Conservation (phyloP, 2,797 vertebrate species). For the Heterohyrax brucei region DNA sequence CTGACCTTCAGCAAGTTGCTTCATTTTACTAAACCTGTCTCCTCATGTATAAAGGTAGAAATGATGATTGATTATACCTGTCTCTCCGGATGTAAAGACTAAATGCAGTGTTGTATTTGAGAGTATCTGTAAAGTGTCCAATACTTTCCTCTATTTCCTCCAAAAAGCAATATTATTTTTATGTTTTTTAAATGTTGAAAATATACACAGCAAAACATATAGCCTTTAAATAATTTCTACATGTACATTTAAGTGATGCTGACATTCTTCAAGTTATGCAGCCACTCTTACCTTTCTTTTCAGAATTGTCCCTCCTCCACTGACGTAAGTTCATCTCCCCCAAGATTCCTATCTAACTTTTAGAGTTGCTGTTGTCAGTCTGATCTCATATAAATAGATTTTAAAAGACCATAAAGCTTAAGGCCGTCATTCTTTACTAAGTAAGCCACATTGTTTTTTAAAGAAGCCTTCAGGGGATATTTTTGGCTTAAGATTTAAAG, state of each 20-base stretch:
- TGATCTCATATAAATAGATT: neutral
- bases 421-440: neutral
- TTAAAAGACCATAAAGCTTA: neutral
- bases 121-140: neutral
- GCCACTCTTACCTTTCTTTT: neutral
- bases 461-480: neutral
- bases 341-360: neutral
- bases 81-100: neutral
- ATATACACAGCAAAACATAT: neutral
- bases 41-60: neutral
- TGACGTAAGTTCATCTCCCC: neutral
- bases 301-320: neutral
- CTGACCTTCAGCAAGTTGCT: neutral
- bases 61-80: neutral
- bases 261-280: neutral
- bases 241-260: neutral
- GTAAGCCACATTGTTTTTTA: neutral
- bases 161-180: neutral
- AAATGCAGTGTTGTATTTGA: neutral
- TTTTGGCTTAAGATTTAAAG: too few species aligned
- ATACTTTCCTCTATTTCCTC: neutral
- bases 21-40: constrained; percentile 4
- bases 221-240: neutral
- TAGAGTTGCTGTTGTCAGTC: neutral
- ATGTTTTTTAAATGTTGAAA: constrained; percentile 1